phyloP scores from a whole-genome alignment of 2,113 vertebrate genomes.

The Pelobates fuscus region DNA sequence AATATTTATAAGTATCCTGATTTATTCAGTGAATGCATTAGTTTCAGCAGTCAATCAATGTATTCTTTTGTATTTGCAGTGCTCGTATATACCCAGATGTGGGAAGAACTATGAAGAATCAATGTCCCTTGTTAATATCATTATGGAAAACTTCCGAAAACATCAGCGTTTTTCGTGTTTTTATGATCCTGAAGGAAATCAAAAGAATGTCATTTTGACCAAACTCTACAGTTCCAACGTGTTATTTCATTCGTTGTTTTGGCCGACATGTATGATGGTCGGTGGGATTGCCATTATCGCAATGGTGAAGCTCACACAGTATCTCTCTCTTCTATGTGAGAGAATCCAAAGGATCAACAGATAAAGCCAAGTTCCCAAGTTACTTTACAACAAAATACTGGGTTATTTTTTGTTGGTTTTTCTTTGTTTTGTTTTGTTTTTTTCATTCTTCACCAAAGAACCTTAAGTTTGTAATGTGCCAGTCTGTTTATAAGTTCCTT shows the following conservation, averaged over 20 bases:
- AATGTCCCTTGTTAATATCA: constrained; percentile 74
- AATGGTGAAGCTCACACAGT: constrained; percentile 96
- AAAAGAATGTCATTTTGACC: constrained; percentile 82
- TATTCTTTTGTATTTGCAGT: constrained; percentile 67
- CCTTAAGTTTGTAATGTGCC: constrained; percentile 82
- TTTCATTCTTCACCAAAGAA: constrained; percentile 84
- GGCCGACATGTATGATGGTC: constrained; percentile 87
- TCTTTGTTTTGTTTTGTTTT: background rate
- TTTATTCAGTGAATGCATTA: background rate
- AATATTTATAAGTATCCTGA: background rate
- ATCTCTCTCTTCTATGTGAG: constrained; percentile 88
- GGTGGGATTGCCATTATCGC: constrained; percentile 82
- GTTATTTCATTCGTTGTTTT: constrained; percentile 86
- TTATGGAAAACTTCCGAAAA: constrained; percentile 84
- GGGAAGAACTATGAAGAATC: constrained; percentile 81
- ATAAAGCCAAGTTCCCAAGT: constrained; percentile 67
- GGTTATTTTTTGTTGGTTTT: constrained; percentile 48
- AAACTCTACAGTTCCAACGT: constrained; percentile 84
- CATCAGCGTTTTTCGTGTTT: constrained; percentile 85
- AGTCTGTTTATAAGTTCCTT: constrained; percentile 75
- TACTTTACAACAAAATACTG: constrained; percentile 70
- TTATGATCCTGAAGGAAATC: constrained; percentile 75
- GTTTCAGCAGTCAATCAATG: background rate
- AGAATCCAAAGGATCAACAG: constrained; percentile 81
- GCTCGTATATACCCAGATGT: constrained; percentile 90